A percentile compares a stretch with the other conserved stretches of the same genome.
Evolutionary conservation across 2,797 vertebrate genomes (phyloP).

Genomic region (Paguma larvata): DNA sequence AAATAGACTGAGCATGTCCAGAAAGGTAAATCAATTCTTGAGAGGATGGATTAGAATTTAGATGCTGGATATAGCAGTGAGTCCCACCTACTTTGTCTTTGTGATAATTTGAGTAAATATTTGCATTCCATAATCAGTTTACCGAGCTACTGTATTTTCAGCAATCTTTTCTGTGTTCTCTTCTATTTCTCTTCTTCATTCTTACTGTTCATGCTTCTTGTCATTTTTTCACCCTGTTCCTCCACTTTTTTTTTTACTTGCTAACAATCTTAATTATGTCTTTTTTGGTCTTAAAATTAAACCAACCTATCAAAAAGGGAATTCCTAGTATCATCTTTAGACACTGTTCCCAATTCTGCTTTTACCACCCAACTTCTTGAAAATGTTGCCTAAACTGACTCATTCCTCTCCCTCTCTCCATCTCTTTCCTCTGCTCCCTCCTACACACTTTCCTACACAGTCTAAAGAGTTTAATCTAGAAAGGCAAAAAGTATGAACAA

Average conservation of each 20-base stretch:
- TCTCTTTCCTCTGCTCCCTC: background rate
- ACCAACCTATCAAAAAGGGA: background rate
- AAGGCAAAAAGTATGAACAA: background rate
- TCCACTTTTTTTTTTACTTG: background rate
- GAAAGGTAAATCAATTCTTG: background rate
- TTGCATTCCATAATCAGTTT: background rate
- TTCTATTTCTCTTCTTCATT: background rate
- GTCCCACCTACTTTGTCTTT: background rate
- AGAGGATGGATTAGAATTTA: background rate
- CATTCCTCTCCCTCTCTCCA: background rate
- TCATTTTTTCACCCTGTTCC: background rate
- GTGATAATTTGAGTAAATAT: background rate
- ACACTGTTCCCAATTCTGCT: background rate
- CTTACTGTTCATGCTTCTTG: background rate
- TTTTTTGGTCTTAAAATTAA: conserved; percentile 32
- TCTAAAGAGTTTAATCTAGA: background rate
- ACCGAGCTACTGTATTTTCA: background rate
- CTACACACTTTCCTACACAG: background rate
- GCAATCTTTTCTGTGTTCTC: background rate
- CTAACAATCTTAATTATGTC: background rate
- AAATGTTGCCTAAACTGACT: background rate
- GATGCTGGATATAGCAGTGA: background rate
- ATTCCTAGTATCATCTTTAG: background rate
- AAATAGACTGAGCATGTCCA: background rate
- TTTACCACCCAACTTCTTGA: background rate